Percentiles rank a stretch among this genome's conserved stretches.
Conservation (phyloP, 2,888 invertebrate species). For the Pachydiplax longipennis region DNA sequence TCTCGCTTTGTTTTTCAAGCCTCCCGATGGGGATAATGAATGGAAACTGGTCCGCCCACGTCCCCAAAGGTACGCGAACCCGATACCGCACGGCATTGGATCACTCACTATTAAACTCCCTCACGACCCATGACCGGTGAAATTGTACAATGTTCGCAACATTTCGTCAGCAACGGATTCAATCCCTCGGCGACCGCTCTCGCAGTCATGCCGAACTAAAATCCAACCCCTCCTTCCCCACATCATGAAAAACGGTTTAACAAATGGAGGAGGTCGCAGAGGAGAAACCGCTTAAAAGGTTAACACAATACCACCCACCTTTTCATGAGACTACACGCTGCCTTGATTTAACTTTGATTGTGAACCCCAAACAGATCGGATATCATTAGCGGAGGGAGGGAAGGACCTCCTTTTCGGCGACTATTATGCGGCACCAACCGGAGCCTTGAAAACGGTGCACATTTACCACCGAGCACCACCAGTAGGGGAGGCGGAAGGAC, state of each 20-base stretch:
- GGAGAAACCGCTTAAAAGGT: conserved; percentile 35
- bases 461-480: neutral
- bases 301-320: conserved; percentile 30
- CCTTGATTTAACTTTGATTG: conserved; percentile 39
- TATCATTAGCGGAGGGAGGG: conserved; percentile 26
- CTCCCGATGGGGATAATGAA: neutral
- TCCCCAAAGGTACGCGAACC: neutral
- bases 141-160: neutral
- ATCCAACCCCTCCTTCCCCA: neutral
- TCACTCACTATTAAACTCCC: neutral
- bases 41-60: neutral
- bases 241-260: neutral
- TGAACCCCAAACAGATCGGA: conserved; percentile 26
- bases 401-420: neutral
- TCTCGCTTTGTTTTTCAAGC: neutral
- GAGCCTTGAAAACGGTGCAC: neutral
- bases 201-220: neutral
- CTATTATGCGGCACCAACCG: neutral
- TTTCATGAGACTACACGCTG: conserved; percentile 11
- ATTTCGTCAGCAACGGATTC: neutral
- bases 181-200: neutral
- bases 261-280: neutral
- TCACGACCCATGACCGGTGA: neutral
- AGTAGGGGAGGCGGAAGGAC: neutral
- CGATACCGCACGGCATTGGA: neutral